Base-by-base conservation (phyloP, 2,888 invertebrate genomes). In the Hybos culiciformis region DNA sequence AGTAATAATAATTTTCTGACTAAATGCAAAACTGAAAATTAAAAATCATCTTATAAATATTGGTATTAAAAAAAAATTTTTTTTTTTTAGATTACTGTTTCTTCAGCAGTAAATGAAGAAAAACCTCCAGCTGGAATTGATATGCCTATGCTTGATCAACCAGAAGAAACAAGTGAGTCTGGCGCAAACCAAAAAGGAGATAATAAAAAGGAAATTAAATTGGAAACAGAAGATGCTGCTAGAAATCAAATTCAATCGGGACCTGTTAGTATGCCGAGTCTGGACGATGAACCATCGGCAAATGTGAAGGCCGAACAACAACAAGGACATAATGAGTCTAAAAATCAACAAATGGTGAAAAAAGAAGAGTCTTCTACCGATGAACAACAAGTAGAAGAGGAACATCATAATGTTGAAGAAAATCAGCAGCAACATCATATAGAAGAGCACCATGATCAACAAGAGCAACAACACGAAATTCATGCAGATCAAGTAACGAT, bases 241-340 rank as follows among this genome's bases (percentile, higher is more conserved):
- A 50, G 3, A 24, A 44, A n/a, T 42, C 42, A 34, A 48, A 51
- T 19, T 23, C 46, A 37, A 26, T 47, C 54, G 11, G 59, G 56
- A 6, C 61, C 67, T 2, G 67, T 67, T 9, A 66, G 64, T 43
- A 67, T 67, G 67, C 67, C 67, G 17, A 67, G 67, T 46, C 49
- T 67, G 46, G 66, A 67, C 42, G 66, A 67, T 49, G 67, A 67
- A 44, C 63, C 61, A 26, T 63, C 66, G 33, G 60, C 48, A 33
- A 51, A 51, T 17, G 49, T 50, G 17, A 48, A 49, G 11, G 48
- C 47, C 14, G 46, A 50, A 5, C 49, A 46, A 12, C 48, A 50
- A 46, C 19, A 41, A 11, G 48, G 46, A n/a, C 48, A 49, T 24
- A 42, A 49, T 9, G n/a, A n/a, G n/a, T n/a, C n/a, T n/a, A n/a